Conservation (phyloP, 37 sponge, comb jelly and placozoan species). For the Chondrilla cf. caribensis region DNA sequence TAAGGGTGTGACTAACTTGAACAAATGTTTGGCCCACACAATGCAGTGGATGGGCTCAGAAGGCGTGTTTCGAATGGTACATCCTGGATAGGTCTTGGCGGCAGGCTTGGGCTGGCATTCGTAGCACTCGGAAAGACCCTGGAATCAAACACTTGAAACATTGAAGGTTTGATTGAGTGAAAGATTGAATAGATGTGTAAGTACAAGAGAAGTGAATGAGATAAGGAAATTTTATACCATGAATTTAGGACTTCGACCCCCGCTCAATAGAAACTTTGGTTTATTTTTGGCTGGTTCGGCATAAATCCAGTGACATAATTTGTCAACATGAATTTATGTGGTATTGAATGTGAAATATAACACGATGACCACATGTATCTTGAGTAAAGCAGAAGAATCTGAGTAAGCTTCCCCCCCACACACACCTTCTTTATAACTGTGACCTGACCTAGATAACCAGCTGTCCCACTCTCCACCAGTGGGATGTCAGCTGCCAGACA, state of each 20-base stretch:
- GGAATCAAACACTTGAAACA: not conserved
- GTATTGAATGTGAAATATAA: too few species aligned
- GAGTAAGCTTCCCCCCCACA: not conserved
- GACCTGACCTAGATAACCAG: constrained; percentile 98
- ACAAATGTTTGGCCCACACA: constrained; percentile 99
- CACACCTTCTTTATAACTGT: constrained; percentile 86
- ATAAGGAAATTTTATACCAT: too few species aligned
- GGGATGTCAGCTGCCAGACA: constrained; percentile 95
- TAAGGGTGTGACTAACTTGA: constrained; percentile 50
- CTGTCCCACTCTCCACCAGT: constrained; percentile 95
- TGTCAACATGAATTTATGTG: too few species aligned
- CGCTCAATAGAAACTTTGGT: too few species aligned
- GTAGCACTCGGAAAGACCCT: constrained; percentile 96
- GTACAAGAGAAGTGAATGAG: too few species aligned
- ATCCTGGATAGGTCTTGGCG: constrained; percentile 91
- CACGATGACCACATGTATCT: not conserved
- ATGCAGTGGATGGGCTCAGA: constrained; percentile 99
- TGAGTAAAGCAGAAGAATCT: too few species aligned
- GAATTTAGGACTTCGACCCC: too few species aligned
- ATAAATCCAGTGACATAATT: too few species aligned
- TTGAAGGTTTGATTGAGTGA: too few species aligned
- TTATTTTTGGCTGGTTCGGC: too few species aligned
- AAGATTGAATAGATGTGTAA: too few species aligned
- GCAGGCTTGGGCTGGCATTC: constrained; percentile 96
- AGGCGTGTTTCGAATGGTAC: constrained; percentile 98